These are phyloP conservation scores for Stylophora pistillata DNA, from an alignment of 64 coral and sea anemone genomes.

Conservation along the genomic window DNA sequence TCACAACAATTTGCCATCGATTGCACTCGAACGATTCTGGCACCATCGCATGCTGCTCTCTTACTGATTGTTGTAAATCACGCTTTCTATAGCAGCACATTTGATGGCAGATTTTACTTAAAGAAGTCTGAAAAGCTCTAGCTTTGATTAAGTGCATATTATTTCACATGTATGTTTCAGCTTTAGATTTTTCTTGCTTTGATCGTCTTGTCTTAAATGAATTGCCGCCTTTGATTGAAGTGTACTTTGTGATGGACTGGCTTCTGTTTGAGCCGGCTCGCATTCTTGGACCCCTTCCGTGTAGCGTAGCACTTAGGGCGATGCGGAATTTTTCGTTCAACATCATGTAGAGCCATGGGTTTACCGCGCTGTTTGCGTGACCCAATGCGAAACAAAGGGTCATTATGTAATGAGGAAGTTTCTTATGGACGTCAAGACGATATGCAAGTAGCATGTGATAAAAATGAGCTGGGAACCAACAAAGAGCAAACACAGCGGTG, in stretches of 20 bases:
- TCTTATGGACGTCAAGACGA: neutral
- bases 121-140: too few relatives aligned
- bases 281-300: neutral
- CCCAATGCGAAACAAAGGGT: neutral
- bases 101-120: too few relatives aligned
- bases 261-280: neutral
- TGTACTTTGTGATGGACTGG: neutral
- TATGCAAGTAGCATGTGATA: neutral
- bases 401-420: neutral
- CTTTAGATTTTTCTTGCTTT: neutral
- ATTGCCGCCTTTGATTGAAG: neutral
- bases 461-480: constrained; percentile 12
- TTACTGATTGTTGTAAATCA: too few relatives aligned
- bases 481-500: constrained; percentile 1
- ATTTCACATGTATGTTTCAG: too few relatives aligned
- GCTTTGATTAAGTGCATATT: too few relatives aligned
- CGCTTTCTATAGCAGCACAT: too few relatives aligned
- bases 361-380: constrained; percentile 15
- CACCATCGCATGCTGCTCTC: too few relatives aligned
- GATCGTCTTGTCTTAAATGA: neutral
- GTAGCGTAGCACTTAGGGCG: neutral
- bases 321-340: constrained; percentile 5
- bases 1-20: too few relatives aligned
- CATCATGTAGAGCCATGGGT: constrained; percentile 23
- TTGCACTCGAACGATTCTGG: too few relatives aligned